phyloP scores from a whole-genome alignment of 30 jellyfish, hydroid and myxozoan species.

The Clytia hemisphaerica region DNA sequence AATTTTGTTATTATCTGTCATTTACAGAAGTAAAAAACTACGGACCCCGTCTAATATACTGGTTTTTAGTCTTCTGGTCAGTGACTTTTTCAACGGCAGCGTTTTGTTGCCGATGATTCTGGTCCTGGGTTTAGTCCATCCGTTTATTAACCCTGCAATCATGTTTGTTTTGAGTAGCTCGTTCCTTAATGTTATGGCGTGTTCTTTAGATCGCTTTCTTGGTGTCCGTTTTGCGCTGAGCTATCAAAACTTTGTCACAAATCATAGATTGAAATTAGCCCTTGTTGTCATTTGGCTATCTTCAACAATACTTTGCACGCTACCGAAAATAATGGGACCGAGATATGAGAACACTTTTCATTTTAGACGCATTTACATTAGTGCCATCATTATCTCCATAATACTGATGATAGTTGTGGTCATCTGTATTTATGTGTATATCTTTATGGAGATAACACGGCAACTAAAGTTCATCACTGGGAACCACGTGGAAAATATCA shows the following conservation, averaged over 20 bases:
- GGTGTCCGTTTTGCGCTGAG: neutral
- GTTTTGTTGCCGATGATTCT: neutral
- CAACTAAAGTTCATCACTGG: neutral
- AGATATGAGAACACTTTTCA: neutral
- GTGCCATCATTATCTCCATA: conserved; percentile 8
- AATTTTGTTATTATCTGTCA: neutral
- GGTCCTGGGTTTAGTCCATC: neutral
- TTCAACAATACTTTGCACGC: neutral
- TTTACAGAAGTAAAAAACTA: neutral
- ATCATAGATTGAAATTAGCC: neutral
- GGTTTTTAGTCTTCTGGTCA: conserved; percentile 1
- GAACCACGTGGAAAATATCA: neutral
- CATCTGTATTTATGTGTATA: neutral
- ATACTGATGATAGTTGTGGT: neutral
- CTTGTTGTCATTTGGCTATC: neutral
- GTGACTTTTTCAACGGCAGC: neutral
- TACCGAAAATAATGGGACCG: conserved; percentile 2
- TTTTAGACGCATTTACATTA: neutral
- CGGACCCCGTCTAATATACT: neutral
- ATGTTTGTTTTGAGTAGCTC: neutral
- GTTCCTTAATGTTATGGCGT: neutral
- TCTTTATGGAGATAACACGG: neutral
- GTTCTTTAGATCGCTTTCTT: conserved; percentile 6
- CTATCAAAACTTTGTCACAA: neutral
- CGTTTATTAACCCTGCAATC: neutral